Conservation (phyloP, 2,888 invertebrate genomes). For the Malthinus flaveolus region DNA sequence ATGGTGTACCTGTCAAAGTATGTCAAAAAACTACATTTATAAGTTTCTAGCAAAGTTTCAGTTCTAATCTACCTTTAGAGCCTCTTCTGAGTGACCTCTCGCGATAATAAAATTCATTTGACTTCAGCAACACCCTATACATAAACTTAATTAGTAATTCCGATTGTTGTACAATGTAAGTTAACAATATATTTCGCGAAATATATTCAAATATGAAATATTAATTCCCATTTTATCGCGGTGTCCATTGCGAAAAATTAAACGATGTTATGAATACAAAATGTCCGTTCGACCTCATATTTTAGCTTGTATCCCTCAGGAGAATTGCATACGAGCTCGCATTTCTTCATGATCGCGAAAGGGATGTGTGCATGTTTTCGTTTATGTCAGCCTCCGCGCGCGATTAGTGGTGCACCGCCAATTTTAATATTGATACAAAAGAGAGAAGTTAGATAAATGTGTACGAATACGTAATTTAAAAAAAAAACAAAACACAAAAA, state of each 20-base stretch:
- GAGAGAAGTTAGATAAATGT: slow-evolving; percentile 2
- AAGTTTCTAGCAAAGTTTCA: too few relatives aligned
- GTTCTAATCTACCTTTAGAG: too few relatives aligned
- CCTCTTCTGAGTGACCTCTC: too few relatives aligned
- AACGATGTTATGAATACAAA: slow-evolving; percentile 37
- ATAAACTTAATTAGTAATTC: background rate
- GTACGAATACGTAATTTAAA: background rate
- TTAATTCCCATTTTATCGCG: slow-evolving; percentile 36
- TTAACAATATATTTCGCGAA: slow-evolving; percentile 3
- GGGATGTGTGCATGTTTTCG: slow-evolving; percentile 9
- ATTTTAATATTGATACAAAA: slow-evolving; percentile 7
- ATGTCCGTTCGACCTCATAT: slow-evolving; percentile 32
- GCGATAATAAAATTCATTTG: too few relatives aligned
- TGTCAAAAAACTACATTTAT: too few relatives aligned
- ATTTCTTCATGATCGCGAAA: slow-evolving; percentile 13
- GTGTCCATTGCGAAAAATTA: slow-evolving; percentile 36
- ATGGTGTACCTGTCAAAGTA: too few relatives aligned
- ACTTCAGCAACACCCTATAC: too few relatives aligned
- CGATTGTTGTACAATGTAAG: background rate
- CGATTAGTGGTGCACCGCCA: slow-evolving; percentile 17
- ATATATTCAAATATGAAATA: slow-evolving; percentile 34
- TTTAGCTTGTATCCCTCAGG: slow-evolving; percentile 12
- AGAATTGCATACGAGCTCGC: slow-evolving; percentile 21
- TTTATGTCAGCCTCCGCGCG: slow-evolving; percentile 6
- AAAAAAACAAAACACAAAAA: background rate